These are phyloP conservation scores for Stenodema calcarata DNA, from an alignment of 2,888 invertebrate genomes.

Conservation along the genomic window DNA sequence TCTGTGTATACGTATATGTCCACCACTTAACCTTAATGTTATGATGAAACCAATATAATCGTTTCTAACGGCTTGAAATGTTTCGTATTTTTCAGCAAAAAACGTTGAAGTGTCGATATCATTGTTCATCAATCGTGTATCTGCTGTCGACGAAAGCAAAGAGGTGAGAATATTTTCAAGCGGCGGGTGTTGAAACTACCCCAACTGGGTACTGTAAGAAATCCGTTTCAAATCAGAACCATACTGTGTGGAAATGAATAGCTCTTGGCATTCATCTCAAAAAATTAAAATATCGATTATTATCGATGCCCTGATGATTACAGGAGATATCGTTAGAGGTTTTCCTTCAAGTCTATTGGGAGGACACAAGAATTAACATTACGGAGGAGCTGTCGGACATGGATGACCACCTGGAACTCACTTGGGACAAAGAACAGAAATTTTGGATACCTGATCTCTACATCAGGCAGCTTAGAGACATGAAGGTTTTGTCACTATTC, in stretches of 20 bases:
- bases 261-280: no score
- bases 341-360: slow-evolving; percentile 72
- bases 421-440: slow-evolving; percentile 60
- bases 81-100: slow-evolving; percentile 61
- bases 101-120: slow-evolving; percentile 69
- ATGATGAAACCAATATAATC: not conserved
- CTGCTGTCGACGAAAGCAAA: slow-evolving; percentile 71
- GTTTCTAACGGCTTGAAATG: not conserved
- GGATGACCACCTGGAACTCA: slow-evolving; percentile 61
- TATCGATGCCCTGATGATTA: no score
- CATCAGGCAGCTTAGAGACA: slow-evolving; percentile 70
- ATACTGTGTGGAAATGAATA: no score
- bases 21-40: not conserved
- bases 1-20: no score
- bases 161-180: slow-evolving; percentile 63
- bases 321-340: slow-evolving; percentile 72
- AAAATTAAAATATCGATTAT: no score
- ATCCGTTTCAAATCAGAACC: no score
- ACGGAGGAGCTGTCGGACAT: slow-evolving; percentile 61
- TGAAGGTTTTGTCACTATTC: slow-evolving; percentile 68
- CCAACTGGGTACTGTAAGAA: no score
- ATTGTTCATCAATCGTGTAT: slow-evolving; percentile 69
- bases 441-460: slow-evolving; percentile 71
- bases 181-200: no score
- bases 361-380: slow-evolving; percentile 64